Percentiles rank a stretch among this genome's conserved stretches.
These are phyloP conservation scores for Leptinotarsa rubiginosa DNA, from an alignment of 2,888 invertebrate genomes.

Conservation along the genomic window DNA sequence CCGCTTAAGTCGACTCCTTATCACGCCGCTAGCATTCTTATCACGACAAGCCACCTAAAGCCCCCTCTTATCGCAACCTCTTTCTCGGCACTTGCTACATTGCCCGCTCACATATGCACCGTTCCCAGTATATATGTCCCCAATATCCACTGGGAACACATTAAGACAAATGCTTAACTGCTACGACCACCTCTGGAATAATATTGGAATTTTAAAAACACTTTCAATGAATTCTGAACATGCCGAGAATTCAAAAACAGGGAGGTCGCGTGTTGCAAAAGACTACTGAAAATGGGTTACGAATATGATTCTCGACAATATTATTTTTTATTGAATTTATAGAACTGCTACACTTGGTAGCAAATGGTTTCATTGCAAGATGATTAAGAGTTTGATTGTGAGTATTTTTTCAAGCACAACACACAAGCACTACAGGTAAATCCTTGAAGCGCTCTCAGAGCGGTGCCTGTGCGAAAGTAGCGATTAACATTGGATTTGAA, in stretches of 20 bases:
- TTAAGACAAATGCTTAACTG: conserved; percentile 55
- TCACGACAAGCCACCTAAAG: conserved; percentile 60
- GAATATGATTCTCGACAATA: too few species aligned
- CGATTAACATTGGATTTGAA: too few species aligned
- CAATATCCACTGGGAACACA: conserved; percentile 54
- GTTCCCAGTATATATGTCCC: conserved; percentile 53
- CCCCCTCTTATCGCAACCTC: conserved; percentile 64
- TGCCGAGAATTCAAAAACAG: neutral
- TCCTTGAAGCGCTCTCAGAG: too few species aligned
- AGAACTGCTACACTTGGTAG: too few species aligned
- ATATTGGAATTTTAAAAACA: conserved; percentile 35
- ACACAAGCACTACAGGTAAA: too few species aligned
- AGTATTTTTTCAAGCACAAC: too few species aligned
- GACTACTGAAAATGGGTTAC: neutral
- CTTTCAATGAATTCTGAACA: neutral
- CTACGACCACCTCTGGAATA: conserved; percentile 46
- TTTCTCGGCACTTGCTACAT: conserved; percentile 55
- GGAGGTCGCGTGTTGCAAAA: neutral
- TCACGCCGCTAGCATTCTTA: conserved; percentile 66
- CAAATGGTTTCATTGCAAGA: too few species aligned
- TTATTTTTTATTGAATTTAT: too few species aligned
- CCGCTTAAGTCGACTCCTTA: conserved; percentile 63
- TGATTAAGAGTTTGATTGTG: too few species aligned
- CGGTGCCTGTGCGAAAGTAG: too few species aligned
- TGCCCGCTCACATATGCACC: conserved; percentile 51